These are phyloP conservation scores for Poeciliopsis retropinna DNA, from an alignment of 2,113 vertebrate genomes.

Conservation along the genomic window DNA sequence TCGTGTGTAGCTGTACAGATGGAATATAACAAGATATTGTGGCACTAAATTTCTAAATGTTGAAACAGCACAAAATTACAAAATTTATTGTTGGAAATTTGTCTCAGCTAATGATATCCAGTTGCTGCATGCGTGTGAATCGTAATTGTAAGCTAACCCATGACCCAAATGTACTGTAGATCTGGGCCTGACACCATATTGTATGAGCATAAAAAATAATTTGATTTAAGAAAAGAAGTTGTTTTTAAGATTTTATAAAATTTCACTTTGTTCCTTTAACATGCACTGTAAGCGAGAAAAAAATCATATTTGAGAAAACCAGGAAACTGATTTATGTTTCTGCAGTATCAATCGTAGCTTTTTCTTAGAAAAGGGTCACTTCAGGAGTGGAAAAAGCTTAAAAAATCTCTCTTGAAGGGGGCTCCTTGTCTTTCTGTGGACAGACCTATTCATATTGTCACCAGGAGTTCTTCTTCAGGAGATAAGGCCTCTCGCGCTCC, in stretches of 20 bases:
- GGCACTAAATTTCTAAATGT: no score
- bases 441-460: constrained; percentile 43
- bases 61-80: no score
- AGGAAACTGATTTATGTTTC: constrained; percentile 1
- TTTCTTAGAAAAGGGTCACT: constrained; percentile 20
- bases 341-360: constrained; percentile 3
- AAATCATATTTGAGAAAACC: constrained; percentile 2
- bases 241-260: background rate
- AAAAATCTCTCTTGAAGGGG: constrained; percentile 27
- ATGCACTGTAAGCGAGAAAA: constrained; percentile 31
- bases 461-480: constrained; percentile 42
- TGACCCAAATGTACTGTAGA: no score
- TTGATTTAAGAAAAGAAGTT: no score
- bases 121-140: no score
- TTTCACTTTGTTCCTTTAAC: constrained; percentile 7
- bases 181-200: no score
- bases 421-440: constrained; percentile 34
- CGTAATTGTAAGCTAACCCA: no score
- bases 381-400: constrained; percentile 7
- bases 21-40: no score
- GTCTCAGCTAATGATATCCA: no score
- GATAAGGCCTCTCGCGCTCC: constrained; percentile 50
- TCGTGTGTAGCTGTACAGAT: no score
- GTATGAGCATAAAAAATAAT: no score
- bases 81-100: no score